A percentile compares a stretch with the other conserved stretches of the same genome.
Conservation (phyloP, 2,113 vertebrate species). For the Seriola dumerili region DNA sequence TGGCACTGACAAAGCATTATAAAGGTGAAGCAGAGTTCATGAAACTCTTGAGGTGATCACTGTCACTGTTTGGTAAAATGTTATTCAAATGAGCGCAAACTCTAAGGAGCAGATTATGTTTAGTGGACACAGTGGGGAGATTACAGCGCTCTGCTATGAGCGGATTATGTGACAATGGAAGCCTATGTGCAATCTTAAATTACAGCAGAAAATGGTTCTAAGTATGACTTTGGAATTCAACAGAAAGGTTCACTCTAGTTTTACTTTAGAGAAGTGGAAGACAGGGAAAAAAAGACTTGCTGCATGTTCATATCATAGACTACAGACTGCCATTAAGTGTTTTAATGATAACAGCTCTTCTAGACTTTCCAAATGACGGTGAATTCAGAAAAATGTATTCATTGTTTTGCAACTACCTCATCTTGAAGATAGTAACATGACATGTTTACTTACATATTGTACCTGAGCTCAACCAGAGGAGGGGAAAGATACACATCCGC, state of each 20-base stretch:
- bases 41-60: slow-evolving; percentile 7
- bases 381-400: no score
- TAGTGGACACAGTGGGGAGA: slow-evolving; percentile 25
- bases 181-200: background rate
- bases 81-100: background rate
- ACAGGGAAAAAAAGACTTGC: background rate
- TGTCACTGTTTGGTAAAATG: slow-evolving; percentile 1
- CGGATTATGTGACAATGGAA: slow-evolving; percentile 30
- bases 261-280: background rate
- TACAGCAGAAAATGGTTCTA: background rate
- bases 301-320: background rate
- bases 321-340: background rate
- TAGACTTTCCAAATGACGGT: no score
- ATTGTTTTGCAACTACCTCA: no score
- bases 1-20: background rate
- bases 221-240: background rate
- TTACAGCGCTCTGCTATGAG: slow-evolving; percentile 7
- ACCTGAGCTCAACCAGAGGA: no score
- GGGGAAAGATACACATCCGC: no score
- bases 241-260: background rate
- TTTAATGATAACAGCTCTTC: no score
- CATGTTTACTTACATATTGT: no score
- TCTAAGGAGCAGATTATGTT: slow-evolving; percentile 25
- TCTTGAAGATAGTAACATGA: no score
- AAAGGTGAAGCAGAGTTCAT: slow-evolving; percentile 49